Base-by-base conservation (phyloP, 2,113 vertebrate genomes). In the Microcebus griseorufus region DNA sequence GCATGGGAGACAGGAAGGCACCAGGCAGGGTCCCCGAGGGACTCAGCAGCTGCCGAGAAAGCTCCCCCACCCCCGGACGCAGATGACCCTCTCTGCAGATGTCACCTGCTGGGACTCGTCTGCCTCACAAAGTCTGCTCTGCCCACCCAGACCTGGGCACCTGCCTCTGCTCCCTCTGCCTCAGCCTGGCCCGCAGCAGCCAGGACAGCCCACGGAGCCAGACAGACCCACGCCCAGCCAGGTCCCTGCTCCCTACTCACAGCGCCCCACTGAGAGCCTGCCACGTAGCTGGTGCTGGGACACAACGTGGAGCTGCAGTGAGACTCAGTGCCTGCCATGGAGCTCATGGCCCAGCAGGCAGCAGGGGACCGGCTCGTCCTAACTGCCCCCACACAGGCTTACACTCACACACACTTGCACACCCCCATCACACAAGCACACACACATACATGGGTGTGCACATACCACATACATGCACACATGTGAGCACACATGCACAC, bases 321-420 rank as follows among this genome's bases (percentile, higher is more conserved):
- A 75, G 72, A 75, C 25, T 75, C 72, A 45, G 39, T 6, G 0
- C 39, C 72, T 37, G 37, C 1, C n/a, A 20, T 9, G 1, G 70
- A 72, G 42, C 25, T 45, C 42, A 29, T 10, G 1, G 25, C 25
- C 42, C 16, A 4, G 25, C 1, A 5, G 42, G 27, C 1, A 0
- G 13, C 42, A 10, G 72, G 42, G 6, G 39, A 45, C 25, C 7
- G 27, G 70, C 20, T 22, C 22, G 5, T 75, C 42, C 14, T 45
- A 75, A 48, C 42, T 45, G 13, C 25, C 13, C 6, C 25, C 13
- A 27, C 23, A 62, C 25, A 34, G 64, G 64, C 32, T 67, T 23
- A 2, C 14, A 3, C 64, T 67, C 29, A 45, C 42, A 75, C 42
- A 75, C 23, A 27, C 0, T 10, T 37, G 37, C 23, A 11, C 69